Evolutionary conservation across 2,888 invertebrate genomes (phyloP), one percentile per base, ranked within the genome.

Genomic region (Diplolepis rosae): DNA sequence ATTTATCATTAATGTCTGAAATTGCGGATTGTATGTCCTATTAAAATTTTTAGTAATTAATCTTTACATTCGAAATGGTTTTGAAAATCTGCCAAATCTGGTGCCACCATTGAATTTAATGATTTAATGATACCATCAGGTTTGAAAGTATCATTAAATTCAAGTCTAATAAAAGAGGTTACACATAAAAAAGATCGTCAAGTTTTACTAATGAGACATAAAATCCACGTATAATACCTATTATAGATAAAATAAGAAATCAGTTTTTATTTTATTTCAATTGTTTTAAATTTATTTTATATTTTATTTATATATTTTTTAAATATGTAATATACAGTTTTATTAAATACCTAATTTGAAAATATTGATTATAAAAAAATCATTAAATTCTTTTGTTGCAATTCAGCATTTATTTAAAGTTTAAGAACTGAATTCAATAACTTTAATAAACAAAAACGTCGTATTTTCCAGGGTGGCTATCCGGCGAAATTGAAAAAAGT

Each of bases 401-500:
- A n/a, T n/a, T n/a, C n/a, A n/a, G n/a, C n/a, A n/a, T n/a, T n/a
- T n/a, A n/a, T n/a, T n/a, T n/a, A n/a, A n/a, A n/a, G n/a, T n/a
- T n/a, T n/a, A n/a, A n/a, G n/a, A n/a, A n/a, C n/a, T n/a, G n/a
- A n/a, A n/a, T n/a, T n/a, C n/a, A 45, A 48, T 9, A 48, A 48
- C 11, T 0, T 22, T 48, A 11, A 48, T 22, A 4, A 11, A 18
- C 3, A 2, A 48, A 18, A 18, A n/a, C n/a, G 4, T 48, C 51
- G 56, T 42, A 80, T 81, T 39, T 91, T 91, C 7, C 91, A 98
- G 98, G 98, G 98, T 82, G 97, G 96, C 68, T 98, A 98, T 91
- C 98, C 98, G 80, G 98, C 98, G 30, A 95, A 98, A 85, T 90
- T 99, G 87, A 98, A 98, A 90, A 98, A 98, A 90, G 98, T 99